Conservation (phyloP, 2,797 vertebrate genomes). For the Echeneis naucrates region DNA sequence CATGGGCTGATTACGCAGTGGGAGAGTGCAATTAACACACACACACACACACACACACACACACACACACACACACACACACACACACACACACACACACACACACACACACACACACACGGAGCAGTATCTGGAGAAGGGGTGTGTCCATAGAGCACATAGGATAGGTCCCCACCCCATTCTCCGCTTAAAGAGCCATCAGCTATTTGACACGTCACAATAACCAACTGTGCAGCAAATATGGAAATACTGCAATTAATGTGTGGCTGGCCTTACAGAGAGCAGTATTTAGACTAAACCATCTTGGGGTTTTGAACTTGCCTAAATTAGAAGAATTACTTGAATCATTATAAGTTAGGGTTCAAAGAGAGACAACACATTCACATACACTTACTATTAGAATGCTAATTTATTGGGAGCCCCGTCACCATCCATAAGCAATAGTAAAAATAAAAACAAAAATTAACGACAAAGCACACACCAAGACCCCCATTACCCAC, state of each 20-base stretch:
- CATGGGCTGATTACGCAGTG: slow-evolving; percentile 54
- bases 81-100: slow-evolving; percentile 1
- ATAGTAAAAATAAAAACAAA: not conserved
- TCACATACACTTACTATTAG: no score
- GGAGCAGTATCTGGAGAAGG: slow-evolving; percentile 35
- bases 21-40: slow-evolving; percentile 26
- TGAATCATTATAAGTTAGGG: no score
- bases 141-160: slow-evolving; percentile 67
- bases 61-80: slow-evolving; percentile 7
- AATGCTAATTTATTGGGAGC: no score
- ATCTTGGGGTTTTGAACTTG: not conserved
- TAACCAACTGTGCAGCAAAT: not conserved
- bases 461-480: not conserved
- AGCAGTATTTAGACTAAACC: not conserved
- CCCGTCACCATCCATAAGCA: no score
- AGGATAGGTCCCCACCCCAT: slow-evolving; percentile 52
- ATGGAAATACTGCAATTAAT: slow-evolving; percentile 16
- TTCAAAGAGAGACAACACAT: no score
- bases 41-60: slow-evolving; percentile 21
- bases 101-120: slow-evolving; percentile 6
- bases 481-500: not conserved
- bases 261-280: not conserved
- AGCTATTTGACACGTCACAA: slow-evolving; percentile 12
- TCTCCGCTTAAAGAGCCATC: slow-evolving; percentile 68
- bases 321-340: not conserved